These are phyloP conservation scores for Meloidogyne floridensis DNA, from an alignment of 1,140 invertebrate genomes.

Conservation along the genomic window DNA sequence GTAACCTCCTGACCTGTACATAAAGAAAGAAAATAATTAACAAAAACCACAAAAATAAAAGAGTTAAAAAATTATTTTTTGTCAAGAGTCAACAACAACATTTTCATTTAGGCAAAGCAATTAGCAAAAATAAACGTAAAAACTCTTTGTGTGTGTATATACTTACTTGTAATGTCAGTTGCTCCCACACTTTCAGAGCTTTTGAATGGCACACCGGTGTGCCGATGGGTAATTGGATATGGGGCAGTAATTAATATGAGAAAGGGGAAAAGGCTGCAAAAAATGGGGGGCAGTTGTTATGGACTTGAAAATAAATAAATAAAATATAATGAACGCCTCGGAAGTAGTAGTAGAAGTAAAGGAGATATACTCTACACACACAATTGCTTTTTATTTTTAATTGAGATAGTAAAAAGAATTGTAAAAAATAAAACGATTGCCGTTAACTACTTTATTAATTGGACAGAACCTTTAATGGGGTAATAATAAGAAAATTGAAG, in stretches of 20 bases:
- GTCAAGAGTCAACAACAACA: no score
- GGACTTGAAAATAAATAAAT: conserved; percentile 4
- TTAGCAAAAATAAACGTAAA: no score
- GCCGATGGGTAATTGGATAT: conserved; percentile 8
- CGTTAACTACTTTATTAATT: no score
- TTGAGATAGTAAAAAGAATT: background rate
- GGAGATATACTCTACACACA: background rate
- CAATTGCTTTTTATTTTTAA: background rate
- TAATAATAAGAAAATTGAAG: no score
- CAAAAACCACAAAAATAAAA: no score
- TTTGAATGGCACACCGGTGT: conserved; percentile 8
- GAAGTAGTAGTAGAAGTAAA: background rate
- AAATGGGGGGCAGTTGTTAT: background rate
- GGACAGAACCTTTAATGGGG: no score
- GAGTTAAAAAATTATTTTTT: no score
- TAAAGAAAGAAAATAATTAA: no score
- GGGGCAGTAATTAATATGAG: conserved; percentile 6
- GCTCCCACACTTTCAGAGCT: background rate
- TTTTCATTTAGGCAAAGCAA: no score
- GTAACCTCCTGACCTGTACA: no score
- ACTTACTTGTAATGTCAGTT: background rate
- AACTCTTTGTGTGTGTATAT: no score
- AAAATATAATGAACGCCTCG: conserved; percentile 8
- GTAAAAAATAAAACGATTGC: no score
- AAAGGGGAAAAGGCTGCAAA: background rate